Percentiles rank a stretch among this genome's conserved stretches.
These are phyloP conservation scores for Tromatobia lineatoria DNA, from an alignment of 2,888 invertebrate species.

Conservation along the genomic window DNA sequence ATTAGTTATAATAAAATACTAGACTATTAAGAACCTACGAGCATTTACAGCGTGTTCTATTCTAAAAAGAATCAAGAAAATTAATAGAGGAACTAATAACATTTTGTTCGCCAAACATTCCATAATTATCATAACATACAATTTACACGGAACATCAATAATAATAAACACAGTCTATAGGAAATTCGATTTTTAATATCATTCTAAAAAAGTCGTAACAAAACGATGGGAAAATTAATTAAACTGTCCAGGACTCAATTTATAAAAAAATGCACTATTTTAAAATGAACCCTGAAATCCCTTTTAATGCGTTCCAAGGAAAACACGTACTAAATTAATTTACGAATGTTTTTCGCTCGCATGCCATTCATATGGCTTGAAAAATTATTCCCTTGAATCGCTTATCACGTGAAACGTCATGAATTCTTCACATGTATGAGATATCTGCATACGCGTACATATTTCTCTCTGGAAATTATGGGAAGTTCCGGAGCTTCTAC, in stretches of 20 bases:
- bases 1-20: no score
- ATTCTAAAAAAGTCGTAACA: no score
- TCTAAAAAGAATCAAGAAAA: constrained; percentile 53
- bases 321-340: not conserved
- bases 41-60: constrained; percentile 63
- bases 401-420: constrained; percentile 16
- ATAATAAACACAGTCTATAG: no score
- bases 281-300: not conserved
- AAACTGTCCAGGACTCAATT: no score
- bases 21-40: constrained; percentile 56
- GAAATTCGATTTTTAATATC: no score
- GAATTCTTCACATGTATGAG: constrained; percentile 33
- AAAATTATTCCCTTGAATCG: constrained; percentile 10
- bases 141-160: no score
- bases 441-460: constrained; percentile 20
- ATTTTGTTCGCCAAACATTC: no score
- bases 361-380: not conserved
- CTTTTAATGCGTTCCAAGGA: not conserved
- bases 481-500: constrained; percentile 40
- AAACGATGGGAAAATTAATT: no score
- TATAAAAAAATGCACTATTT: not conserved
- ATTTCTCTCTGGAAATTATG: constrained; percentile 33
- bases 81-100: no score
- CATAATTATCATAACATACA: no score
- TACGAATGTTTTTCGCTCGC: not conserved